A percentile compares a stretch with the other conserved stretches of the same genome.
Conservation (phyloP, 2,797 vertebrate species). For the Meriones psammophilus region DNA sequence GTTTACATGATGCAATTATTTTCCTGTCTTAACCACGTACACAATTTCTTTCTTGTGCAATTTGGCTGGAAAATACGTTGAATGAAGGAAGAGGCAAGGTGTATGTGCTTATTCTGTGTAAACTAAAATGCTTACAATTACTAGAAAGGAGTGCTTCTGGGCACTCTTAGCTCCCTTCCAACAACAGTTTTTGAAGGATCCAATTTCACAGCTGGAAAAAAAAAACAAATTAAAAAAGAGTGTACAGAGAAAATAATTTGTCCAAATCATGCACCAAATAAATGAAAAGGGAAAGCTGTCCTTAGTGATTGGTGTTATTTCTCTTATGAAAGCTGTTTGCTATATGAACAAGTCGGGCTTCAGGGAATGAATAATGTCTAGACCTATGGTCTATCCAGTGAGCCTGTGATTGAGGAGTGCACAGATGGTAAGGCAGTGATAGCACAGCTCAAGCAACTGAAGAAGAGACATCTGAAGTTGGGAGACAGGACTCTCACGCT, state of each 20-base stretch:
- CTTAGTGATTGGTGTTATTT: neutral
- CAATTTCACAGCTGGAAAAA: neutral
- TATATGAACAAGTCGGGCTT: slow-evolving; percentile 13
- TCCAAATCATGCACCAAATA: neutral
- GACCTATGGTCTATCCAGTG: neutral
- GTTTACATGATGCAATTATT: slow-evolving; percentile 54
- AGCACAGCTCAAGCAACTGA: neutral
- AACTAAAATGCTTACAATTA: neutral
- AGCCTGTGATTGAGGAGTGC: neutral
- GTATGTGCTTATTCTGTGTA: neutral
- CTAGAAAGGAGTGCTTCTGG: neutral
- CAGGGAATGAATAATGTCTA: neutral
- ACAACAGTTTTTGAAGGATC: neutral
- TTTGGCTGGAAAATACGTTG: neutral
- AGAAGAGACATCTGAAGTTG: neutral
- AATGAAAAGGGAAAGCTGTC: neutral
- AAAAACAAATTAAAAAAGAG: neutral
- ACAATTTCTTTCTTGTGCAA: slow-evolving; percentile 50
- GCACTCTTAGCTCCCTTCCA: neutral
- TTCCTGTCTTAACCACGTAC: neutral
- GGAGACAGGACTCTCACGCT: neutral
- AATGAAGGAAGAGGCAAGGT: neutral
- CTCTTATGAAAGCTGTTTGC: neutral
- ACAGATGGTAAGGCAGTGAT: neutral
- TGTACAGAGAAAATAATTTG: neutral